phyloP scores from a whole-genome alignment of 2,797 vertebrate genomes.

The Pristis pectinata region DNA sequence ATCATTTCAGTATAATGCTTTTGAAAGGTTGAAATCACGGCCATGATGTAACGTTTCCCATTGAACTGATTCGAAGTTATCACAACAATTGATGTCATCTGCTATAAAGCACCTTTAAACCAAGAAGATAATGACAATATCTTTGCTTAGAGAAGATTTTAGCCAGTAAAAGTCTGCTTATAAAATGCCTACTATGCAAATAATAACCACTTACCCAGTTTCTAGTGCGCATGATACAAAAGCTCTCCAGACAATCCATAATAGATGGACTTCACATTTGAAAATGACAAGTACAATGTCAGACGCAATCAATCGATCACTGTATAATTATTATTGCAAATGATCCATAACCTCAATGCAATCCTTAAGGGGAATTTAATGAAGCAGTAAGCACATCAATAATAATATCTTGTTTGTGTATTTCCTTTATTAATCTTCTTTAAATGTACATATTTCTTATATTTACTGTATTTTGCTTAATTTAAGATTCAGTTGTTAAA shows the following conservation, averaged over 20 bases:
- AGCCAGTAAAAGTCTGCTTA: neutral
- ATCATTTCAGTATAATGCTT: neutral
- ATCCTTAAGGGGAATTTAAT: slow-evolving; percentile 72
- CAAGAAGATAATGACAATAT: neutral
- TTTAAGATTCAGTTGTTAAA: neutral
- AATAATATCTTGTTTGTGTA: slow-evolving; percentile 57
- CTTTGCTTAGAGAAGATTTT: neutral
- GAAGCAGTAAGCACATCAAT: slow-evolving; percentile 70
- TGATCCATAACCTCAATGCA: slow-evolving; percentile 67
- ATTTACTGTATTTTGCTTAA: slow-evolving; percentile 1
- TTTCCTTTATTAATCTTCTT: slow-evolving; percentile 47
- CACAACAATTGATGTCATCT: neutral
- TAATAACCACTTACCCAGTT: slow-evolving; percentile 28
- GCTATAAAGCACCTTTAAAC: neutral
- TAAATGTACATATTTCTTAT: slow-evolving; percentile 40
- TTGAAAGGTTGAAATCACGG: neutral
- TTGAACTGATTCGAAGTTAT: neutral
- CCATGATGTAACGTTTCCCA: neutral
- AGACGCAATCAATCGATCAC: slow-evolving; percentile 73
- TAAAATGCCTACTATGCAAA: slow-evolving; percentile 25
- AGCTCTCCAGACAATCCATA: slow-evolving; percentile 43
- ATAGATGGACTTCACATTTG: slow-evolving; percentile 65
- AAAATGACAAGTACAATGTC: slow-evolving; percentile 71
- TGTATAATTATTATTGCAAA: slow-evolving; percentile 75
- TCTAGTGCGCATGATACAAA: slow-evolving; percentile 28